These are phyloP conservation scores for Cavia porcellus DNA, from an alignment of 2,113 vertebrate species.

Conservation along the genomic window DNA sequence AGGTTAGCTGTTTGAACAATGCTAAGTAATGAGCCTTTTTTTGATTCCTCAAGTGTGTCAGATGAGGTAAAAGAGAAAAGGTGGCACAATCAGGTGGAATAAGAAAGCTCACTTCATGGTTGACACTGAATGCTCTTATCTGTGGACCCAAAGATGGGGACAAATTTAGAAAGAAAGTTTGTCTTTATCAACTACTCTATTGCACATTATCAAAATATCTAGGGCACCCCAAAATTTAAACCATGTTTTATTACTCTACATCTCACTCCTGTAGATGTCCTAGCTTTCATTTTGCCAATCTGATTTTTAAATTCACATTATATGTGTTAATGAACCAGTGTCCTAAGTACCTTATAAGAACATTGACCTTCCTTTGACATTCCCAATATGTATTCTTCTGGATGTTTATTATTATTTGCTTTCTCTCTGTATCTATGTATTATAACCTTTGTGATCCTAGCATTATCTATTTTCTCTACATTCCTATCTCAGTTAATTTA, in stretches of 20 bases:
- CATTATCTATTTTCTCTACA: neutral
- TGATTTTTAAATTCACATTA: slow-evolving; percentile 5
- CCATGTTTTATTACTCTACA: neutral
- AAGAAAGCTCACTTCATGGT: neutral
- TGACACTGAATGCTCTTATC: neutral
- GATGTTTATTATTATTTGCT: neutral
- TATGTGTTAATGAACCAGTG: neutral
- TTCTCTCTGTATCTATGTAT: neutral
- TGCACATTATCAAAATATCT: neutral
- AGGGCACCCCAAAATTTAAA: neutral
- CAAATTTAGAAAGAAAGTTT: slow-evolving; percentile 30
- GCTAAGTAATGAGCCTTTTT: neutral
- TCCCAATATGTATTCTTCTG: neutral
- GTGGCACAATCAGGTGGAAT: neutral
- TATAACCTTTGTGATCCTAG: neutral
- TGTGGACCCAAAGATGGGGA: neutral
- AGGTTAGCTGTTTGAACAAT: slow-evolving; percentile 14
- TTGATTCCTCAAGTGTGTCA: slow-evolving; percentile 3
- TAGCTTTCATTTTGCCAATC: slow-evolving; percentile 15
- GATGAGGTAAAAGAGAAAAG: slow-evolving; percentile 8
- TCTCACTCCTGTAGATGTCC: neutral
- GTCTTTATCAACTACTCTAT: neutral
- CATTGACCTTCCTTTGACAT: neutral
- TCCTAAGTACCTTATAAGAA: neutral
- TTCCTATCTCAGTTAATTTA: neutral